Percentiles rank a stretch among this genome's conserved stretches.
Evolutionary conservation across 2,888 invertebrate genomes (phyloP).

Genomic region (Brachylomia viminalis): DNA sequence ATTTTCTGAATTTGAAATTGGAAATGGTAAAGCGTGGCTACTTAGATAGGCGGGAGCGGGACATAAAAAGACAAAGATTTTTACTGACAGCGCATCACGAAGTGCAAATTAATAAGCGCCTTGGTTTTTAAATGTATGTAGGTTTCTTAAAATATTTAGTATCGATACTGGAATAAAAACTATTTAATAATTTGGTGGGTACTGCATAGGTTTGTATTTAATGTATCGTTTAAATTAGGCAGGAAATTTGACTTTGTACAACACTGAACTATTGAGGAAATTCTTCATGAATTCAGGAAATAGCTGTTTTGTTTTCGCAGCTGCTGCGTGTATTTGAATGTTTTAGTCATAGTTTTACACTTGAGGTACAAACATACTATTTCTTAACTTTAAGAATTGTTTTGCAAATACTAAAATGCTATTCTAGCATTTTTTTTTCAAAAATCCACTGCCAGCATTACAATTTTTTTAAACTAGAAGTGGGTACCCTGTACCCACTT

Average conservation of each 20-base stretch:
- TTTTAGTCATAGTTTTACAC: not conserved
- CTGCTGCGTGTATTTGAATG: conserved; percentile 11
- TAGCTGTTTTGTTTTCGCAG: not conserved
- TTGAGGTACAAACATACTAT: not conserved
- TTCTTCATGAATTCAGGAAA: conserved; percentile 43
- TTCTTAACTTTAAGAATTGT: too few relatives aligned
- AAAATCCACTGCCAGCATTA: too few relatives aligned
- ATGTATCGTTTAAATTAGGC: conserved; percentile 17
- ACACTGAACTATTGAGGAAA: conserved; percentile 32
- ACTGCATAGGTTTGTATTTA: conserved; percentile 5
- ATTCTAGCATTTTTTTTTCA: too few relatives aligned
- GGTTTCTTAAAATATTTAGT: too few relatives aligned
- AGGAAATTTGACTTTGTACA: conserved; percentile 28
- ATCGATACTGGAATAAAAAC: not conserved
- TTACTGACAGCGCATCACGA: not conserved
- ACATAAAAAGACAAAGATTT: not conserved
- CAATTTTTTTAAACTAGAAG: too few relatives aligned
- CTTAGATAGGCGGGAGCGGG: accelerated
- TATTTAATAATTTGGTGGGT: not conserved
- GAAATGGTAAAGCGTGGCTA: not conserved
- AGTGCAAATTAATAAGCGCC: not conserved
- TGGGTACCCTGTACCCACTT: too few relatives aligned
- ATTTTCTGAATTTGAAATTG: conserved; percentile 24
- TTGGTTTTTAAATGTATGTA: conserved; percentile 5
- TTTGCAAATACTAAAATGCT: too few relatives aligned